Evolutionary conservation across 2,888 invertebrate species (phyloP), one percentile per base, ranked within the genome.

Genomic region (Drosophila cognata): DNA sequence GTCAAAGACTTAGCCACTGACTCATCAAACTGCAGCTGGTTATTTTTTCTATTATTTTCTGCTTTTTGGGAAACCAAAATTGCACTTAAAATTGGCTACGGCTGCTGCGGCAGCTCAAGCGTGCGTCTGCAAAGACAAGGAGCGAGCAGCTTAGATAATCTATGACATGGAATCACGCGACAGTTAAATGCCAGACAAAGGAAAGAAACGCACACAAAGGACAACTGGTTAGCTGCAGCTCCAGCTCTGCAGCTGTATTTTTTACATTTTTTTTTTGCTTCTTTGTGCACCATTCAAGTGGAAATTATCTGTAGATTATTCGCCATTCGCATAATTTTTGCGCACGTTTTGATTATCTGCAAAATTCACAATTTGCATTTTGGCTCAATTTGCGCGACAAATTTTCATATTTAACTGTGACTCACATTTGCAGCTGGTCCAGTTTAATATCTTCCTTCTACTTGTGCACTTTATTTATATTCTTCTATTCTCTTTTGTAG

Each of bases 101-200:
- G 84, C 64, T 59, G 43, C 56, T 28, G 53, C 56, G 31, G 36
- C 38, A 48, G 31, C 59, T 60, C 43, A 52, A 60, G 55, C 62
- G 43, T 62, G 51, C 62, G 41, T 33, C 43, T 55, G 28, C 7
- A 38, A 57, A 58, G 29, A 25, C 48, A 52, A 52, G 25, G 52
- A 52, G n/a, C 66, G 36, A 46, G 33, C 50, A 43, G 25, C 59
- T 48, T 46, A 31, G 56, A 85, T 85, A 88, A 85, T 90, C 85
- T 90, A 88, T 88, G 76, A 63, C 68, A 88, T 88, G 76, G 82
- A 85, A 90, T 82, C 85, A 90, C 89, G 86, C 85, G 90, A 90
- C 90, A 89, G 67, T 82, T 84, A 79, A 84, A 66, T 51, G 74
- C 65, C 84, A 84, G 88, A 84, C 89, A 89, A 89, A 88, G 85